A percentile compares a stretch with the other conserved stretches of the same genome.
Conservation (phyloP, 1,140 invertebrate species). For the Dinoponera quadriceps region DNA sequence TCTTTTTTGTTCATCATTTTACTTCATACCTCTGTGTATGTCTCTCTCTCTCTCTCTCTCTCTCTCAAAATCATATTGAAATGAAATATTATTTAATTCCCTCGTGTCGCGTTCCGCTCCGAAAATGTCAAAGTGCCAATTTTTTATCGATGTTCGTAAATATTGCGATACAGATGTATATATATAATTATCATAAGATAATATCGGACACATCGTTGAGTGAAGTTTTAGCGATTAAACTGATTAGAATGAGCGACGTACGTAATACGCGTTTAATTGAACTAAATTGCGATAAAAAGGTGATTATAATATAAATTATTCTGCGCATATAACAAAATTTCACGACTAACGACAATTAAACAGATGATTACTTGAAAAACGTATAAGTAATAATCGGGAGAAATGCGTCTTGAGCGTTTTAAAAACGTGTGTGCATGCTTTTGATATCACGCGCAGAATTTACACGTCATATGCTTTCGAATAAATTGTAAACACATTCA, state of each 20-base stretch:
- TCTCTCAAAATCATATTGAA: neutral
- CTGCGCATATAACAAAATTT: neutral
- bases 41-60: too few relatives aligned
- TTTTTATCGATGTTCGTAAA: conserved; percentile 1
- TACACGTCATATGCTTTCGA: neutral
- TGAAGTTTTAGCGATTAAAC: neutral
- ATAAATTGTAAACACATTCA: conserved; percentile 1
- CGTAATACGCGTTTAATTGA: neutral
- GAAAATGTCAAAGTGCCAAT: conserved; percentile 5
- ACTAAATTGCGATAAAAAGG: neutral
- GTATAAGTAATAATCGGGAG: too few relatives aligned
- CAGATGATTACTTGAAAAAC: too few relatives aligned
- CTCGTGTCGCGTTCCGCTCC: neutral
- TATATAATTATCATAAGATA: conserved; percentile 13
- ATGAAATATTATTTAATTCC: neutral
- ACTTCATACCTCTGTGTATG: too few relatives aligned
- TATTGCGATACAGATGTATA: neutral
- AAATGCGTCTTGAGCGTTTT: neutral
- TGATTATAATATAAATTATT: neutral
- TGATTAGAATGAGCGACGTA: neutral
- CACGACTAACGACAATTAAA: neutral
- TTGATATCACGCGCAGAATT: neutral
- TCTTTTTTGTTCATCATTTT: too few relatives aligned
- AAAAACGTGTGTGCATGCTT: neutral
- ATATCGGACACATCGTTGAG: neutral